Evolutionary conservation across 2,888 invertebrate species (phyloP), one percentile per base, ranked within the genome.

Genomic region (Ophonus ardosiacus): DNA sequence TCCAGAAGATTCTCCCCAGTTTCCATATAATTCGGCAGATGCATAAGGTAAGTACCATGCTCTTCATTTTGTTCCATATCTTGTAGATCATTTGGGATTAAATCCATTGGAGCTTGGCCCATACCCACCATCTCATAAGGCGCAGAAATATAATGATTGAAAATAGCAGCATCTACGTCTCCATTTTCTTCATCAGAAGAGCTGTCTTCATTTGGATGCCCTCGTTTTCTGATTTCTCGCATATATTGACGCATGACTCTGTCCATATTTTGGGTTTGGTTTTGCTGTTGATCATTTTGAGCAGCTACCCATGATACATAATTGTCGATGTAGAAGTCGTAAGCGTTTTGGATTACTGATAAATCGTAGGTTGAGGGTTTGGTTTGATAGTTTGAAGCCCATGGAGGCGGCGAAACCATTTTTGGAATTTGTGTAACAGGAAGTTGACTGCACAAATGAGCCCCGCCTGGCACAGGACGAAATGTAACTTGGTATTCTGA

Each of bases 341-440:
- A 18, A 31, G 10, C n/a, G 65, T 24, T 31, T 10, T n/a, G n/a
- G 8, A 40, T 1, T 7, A 71, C 7, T n/a, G 68, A 7, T 17
- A 15, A 7, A 15, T 71, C 40, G 68, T 71, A 71, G 10, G n/a
- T 15, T 7, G 68, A 71, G n/a, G 68, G 68, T 40, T 40, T 15
- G 5, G 40, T 15, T 8, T 17, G 15, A 7, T 71, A 71, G 3
- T 15, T 38, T 40, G 38, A 8, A 0, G 68, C 38, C 68, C 68
- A 71, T 7, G 68, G 68, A 7, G 31, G 65, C 3, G 31, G 31
- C 4, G 18, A 17, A 5, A 31, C 24, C 24, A n/a, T 18, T 24
- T 24, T 13, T 24, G 24, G 10, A 31, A 10, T n/a, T 21, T 21
- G 21, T 24, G 24, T 13, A 65, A 24, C 31, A 18, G 8, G 8